Percentiles rank a stretch among this genome's conserved stretches.
Evolutionary conservation across 2,113 vertebrate genomes (phyloP).

Genomic region (Oncorhynchus nerka): DNA sequence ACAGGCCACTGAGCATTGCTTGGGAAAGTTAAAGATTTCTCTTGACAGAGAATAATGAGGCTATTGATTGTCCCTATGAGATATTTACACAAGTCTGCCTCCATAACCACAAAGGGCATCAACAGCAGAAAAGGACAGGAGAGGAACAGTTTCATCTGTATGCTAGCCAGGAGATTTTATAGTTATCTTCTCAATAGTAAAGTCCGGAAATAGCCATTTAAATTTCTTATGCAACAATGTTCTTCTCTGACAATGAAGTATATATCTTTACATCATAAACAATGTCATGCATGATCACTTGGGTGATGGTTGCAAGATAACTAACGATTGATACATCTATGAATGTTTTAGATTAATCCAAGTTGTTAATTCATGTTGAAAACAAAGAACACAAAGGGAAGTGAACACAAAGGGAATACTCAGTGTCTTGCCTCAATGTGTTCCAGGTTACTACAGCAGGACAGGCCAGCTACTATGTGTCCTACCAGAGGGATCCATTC

Average conservation of each 20-base stretch:
- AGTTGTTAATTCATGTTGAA: background rate
- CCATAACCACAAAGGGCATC: constrained; percentile 43
- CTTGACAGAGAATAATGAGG: too few relatives aligned
- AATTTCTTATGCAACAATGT: background rate
- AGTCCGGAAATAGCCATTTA: background rate
- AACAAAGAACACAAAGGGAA: background rate
- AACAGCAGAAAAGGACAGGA: constrained; percentile 28
- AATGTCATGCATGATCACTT: background rate
- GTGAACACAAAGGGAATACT: background rate
- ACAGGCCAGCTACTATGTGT: constrained; percentile 93
- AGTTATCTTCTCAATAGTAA: constrained; percentile 14
- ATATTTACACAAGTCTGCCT: constrained; percentile 25
- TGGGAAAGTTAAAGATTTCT: too few relatives aligned
- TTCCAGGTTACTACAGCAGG: constrained; percentile 87
- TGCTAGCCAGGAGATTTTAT: constrained; percentile 18
- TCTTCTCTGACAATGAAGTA: too few relatives aligned
- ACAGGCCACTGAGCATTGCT: constrained; percentile 29
- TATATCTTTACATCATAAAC: too few relatives aligned
- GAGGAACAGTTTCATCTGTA: constrained; percentile 35
- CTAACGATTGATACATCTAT: background rate
- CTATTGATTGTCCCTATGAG: too few relatives aligned
- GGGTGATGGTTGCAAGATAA: background rate
- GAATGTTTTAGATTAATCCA: background rate
- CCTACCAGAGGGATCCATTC: constrained; percentile 89
- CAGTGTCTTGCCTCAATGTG: background rate